Conservation (phyloP, 2,113 vertebrate genomes). For the Cochlearius cochlearius region DNA sequence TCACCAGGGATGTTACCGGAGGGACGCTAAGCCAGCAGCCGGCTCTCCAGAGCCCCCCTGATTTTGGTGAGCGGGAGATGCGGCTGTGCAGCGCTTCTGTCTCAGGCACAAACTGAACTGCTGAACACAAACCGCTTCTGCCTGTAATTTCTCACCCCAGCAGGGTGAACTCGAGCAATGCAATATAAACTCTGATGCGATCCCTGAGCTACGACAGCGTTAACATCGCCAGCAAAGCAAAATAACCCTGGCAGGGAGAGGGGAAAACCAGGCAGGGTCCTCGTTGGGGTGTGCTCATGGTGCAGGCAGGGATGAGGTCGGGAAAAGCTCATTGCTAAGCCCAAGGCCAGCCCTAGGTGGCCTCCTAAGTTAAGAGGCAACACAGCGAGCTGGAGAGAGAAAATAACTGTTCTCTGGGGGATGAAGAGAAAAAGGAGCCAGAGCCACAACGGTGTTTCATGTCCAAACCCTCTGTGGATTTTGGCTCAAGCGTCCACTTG, state of each 20-base stretch:
- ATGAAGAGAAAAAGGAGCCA: not conserved
- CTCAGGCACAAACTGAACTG: not conserved
- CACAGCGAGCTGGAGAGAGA: not conserved
- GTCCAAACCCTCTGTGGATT: not conserved
- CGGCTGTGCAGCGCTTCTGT: too few relatives aligned
- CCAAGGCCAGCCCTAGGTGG: not conserved
- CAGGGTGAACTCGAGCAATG: not conserved
- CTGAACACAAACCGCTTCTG: not conserved
- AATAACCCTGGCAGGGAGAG: not conserved
- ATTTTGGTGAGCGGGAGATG: not conserved
- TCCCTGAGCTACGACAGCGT: accelerated
- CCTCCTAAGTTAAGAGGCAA: not conserved
- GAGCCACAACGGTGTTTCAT: not conserved
- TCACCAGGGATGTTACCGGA: not conserved
- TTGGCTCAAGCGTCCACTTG: not conserved
- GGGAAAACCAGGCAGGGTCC: not conserved
- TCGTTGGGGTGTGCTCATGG: not conserved
- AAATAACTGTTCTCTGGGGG: not conserved
- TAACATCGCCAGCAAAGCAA: not conserved
- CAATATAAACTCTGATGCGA: accelerated
- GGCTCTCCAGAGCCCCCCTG: not conserved
- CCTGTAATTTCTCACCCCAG: not conserved
- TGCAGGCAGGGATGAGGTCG: accelerated
- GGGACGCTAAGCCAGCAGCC: not conserved
- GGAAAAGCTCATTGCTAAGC: not conserved